Conservation (phyloP, 2,797 vertebrate species). For the Buphagus erythrorhynchus region DNA sequence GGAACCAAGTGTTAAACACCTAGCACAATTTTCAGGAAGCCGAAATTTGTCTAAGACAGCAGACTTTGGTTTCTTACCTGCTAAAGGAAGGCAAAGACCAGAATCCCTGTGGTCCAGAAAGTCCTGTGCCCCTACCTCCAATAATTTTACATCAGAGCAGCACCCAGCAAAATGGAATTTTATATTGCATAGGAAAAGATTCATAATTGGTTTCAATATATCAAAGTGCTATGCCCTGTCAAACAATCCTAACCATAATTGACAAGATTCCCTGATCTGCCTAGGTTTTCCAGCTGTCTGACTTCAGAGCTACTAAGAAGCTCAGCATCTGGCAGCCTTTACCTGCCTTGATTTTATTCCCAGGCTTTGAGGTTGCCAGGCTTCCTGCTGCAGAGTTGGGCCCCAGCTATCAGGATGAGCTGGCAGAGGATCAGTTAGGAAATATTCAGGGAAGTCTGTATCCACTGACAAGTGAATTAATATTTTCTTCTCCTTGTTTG, state of each 20-base stretch:
- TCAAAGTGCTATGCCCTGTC: background rate
- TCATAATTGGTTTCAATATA: background rate
- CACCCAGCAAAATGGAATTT: background rate
- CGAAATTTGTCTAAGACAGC: background rate
- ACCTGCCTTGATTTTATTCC: constrained; percentile 35
- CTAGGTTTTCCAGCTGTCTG: background rate
- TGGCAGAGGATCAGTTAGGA: background rate
- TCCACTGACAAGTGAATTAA: background rate
- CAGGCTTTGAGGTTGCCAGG: constrained; percentile 10
- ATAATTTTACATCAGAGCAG: background rate
- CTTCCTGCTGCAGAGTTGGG: background rate
- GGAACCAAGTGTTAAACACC: background rate
- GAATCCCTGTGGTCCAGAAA: background rate
- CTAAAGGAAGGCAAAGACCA: background rate
- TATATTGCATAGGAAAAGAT: background rate
- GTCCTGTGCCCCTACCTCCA: rapidly evolving
- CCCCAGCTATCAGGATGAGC: rapidly evolving
- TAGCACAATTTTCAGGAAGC: background rate
- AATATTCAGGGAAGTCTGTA: background rate
- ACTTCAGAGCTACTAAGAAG: background rate
- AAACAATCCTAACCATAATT: background rate
- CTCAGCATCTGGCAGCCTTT: constrained; percentile 45
- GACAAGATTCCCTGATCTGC: background rate
- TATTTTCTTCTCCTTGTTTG: background rate
- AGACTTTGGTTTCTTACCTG: background rate